Evolutionary conservation across 1,140 invertebrate genomes (phyloP).

Genomic region (Sesamia nonagrioides): DNA sequence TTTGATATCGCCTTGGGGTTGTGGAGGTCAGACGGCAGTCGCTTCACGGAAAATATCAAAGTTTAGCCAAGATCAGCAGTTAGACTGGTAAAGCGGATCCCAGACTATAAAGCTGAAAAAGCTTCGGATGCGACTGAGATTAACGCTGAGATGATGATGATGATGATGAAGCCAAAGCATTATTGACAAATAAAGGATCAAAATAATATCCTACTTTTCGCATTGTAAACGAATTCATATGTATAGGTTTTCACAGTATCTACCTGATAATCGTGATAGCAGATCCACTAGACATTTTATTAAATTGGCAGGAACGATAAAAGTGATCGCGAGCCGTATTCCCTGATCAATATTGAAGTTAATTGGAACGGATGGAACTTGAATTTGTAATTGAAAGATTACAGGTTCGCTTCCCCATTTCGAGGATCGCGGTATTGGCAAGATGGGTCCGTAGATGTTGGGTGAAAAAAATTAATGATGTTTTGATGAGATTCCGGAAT

Average conservation of each 20-base stretch:
- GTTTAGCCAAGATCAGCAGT: no score
- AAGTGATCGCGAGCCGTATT: slow-evolving; percentile 56
- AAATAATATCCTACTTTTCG: slow-evolving; percentile 1
- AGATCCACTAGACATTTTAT: slow-evolving; percentile 61
- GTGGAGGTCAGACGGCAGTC: no score
- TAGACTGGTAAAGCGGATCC: no score
- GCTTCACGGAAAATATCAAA: no score
- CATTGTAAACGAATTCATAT: slow-evolving; percentile 37
- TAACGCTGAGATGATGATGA: no score
- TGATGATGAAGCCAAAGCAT: not conserved
- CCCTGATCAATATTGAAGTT: slow-evolving; percentile 72
- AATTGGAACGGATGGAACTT: slow-evolving; percentile 74
- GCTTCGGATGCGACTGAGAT: no score
- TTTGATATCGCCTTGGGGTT: no score
- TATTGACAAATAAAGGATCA: not conserved
- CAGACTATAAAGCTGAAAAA: no score
- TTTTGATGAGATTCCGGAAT: slow-evolving; percentile 44
- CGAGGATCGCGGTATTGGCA: slow-evolving; percentile 58
- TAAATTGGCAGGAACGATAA: slow-evolving; percentile 62
- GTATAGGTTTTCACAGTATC: slow-evolving; percentile 20
- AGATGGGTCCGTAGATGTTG: slow-evolving; percentile 44
- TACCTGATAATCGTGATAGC: slow-evolving; percentile 23
- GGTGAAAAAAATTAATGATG: slow-evolving; percentile 48
- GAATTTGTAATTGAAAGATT: slow-evolving; percentile 80
- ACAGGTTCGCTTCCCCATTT: slow-evolving; percentile 62